These are phyloP conservation scores for Tiliqua scincoides DNA, from an alignment of 2,113 vertebrate species.

Conservation along the genomic window DNA sequence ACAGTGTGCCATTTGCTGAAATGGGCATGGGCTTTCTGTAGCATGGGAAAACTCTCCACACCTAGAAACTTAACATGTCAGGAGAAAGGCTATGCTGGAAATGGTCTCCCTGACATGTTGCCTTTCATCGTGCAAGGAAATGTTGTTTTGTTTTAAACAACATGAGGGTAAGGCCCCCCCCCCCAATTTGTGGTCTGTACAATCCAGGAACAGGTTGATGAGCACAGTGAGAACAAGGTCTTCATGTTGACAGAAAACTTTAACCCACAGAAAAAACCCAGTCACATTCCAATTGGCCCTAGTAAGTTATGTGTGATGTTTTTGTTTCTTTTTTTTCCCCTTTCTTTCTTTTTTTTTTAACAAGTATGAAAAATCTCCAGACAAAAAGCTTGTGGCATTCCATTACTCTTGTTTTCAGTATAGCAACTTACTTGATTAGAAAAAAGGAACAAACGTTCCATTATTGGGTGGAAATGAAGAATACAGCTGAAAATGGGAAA, in stretches of 20 bases:
- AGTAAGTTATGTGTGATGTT: conserved; percentile 22
- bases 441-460: conserved; percentile 37
- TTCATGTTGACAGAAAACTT: neutral
- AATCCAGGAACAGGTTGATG: neutral
- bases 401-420: conserved; percentile 30
- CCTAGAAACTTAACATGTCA: neutral
- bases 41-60: neutral
- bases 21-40: too few relatives aligned
- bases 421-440: conserved; percentile 8
- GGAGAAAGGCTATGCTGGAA: neutral
- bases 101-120: neutral
- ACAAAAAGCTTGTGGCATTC: conserved; percentile 34
- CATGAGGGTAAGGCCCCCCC: neutral
- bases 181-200: neutral
- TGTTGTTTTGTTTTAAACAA: neutral
- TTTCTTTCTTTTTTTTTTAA: conserved; percentile 13
- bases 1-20: neutral
- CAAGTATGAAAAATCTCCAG: conserved; percentile 26
- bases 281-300: neutral
- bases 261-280: neutral
- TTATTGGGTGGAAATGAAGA: conserved; percentile 11
- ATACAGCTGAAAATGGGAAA: neutral
- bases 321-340: too few relatives aligned
- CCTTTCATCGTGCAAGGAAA: neutral
- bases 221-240: neutral